Evolutionary conservation across 2,797 vertebrate genomes (phyloP), one percentile per base, ranked within the genome.

Genomic region (Acipenser oxyrinchus): DNA sequence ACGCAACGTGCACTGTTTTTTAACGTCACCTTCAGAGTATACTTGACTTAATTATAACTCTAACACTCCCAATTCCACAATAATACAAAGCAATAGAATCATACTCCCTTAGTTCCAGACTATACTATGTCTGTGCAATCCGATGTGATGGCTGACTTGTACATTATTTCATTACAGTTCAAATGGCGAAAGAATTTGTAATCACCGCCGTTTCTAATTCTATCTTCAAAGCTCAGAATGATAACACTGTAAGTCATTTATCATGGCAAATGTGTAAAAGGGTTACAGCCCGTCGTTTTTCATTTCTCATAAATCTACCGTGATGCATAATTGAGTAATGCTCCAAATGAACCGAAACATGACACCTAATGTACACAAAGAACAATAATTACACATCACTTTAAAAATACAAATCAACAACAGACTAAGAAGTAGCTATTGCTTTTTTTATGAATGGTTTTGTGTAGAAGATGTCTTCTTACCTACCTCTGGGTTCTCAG

Each of bases 401-500:
- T 58, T 58, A 58, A 11, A 13, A 11, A 58, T n/a, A 11, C 10
- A 58, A 13, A 7, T 7, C 15, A n/a, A 58, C 12, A 13, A 7
- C 55, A 58, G 3, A 37, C 37, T 37, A 37, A 37, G 55, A n/a
- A 58, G 10, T n/a, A n/a, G 12, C 55, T 13, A 58, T 7, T 58
- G 55, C 13, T 1, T 8, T 62, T 49, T 62, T 2, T 62, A 2
- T 62, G 7, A 37, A 49, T 23, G 13, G 10, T 11, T 62, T 6
- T 70, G 52, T 51, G 18, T 13, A 11, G 11, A 78, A 66, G 60
- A 69, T 23, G 62, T 61, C 76, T 51, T 68, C 57, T 71, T 72
- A 82, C 94, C 90, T 88, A 99, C 96, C 96, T 98, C 96, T 8
- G 84, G 76, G 88, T 78, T 92, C 75, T 97, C 95, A 64, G 91